Base-by-base conservation (phyloP, 1,140 invertebrate genomes). In the Hirudo medicinalis region DNA sequence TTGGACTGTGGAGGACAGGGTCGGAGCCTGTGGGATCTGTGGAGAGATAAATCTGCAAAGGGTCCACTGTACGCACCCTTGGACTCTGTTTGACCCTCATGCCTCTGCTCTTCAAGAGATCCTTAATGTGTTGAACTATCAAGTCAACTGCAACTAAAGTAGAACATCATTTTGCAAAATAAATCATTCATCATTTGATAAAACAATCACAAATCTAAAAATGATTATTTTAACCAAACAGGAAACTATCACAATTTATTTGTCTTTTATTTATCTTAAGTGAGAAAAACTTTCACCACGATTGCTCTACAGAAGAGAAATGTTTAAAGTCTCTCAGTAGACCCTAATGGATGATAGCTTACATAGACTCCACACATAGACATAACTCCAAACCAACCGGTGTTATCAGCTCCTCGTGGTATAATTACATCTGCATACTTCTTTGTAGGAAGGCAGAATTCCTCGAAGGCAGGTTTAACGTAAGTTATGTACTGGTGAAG, bases 391-490 rank as follows among this genome's bases (percentile, higher is more conserved):
- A 3, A 68, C 22, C 22, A 83, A 94, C 92, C 92, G 84, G 87
- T 89, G 80, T 97, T 97, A 80, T 97, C 94, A 53, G 94, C 93
- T 74, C 94, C 94, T 75, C 94, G 85, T 17, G 96, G 96, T 82
- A 99, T 97, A 75, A 99, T 98, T 43, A 99, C 92, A 85, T 99
- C 96, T 69, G 95, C 96, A 86, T 97, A 98, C 82, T 99, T 99
- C 83, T 99, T 99, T 0, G 96, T 99, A 90, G 96, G 96, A 76
- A 94, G 86, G 82, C 95, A 99, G 84, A 99, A 99, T 82, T 99
- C 95, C 82, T 99, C 96, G 84, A 99, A 99, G 1, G 95, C 94
- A 54, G 95, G 95, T 80, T 99, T 98, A 0, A 98, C 95, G 80
- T 90, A 93, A 78, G 90, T 92, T 86, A 94, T 96, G 81, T 99